These are phyloP conservation scores for Sitta europaea DNA, from an alignment of 2,113 vertebrate species.

Conservation along the genomic window DNA sequence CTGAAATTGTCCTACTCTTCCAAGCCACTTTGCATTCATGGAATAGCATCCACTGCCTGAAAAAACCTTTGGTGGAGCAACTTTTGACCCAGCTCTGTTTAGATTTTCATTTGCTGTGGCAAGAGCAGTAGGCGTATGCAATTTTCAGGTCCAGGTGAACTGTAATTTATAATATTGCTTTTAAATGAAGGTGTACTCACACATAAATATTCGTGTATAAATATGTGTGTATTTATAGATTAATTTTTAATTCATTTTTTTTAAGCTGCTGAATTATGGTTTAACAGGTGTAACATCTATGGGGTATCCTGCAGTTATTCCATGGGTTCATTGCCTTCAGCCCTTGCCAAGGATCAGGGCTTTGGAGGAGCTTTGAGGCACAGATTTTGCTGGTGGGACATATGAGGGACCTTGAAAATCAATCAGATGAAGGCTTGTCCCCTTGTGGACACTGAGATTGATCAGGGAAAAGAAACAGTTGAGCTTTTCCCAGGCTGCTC, in stretches of 20 bases:
- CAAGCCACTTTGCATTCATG: background rate
- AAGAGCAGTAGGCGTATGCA: background rate
- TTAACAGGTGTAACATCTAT: no score
- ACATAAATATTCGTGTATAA: background rate
- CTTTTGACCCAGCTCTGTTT: constrained; percentile 8
- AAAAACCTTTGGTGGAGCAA: background rate
- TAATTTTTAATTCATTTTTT: background rate
- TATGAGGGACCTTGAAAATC: constrained; percentile 50
- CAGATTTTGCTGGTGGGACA: constrained; percentile 34
- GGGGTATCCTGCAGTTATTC: background rate
- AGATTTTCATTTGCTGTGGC: background rate
- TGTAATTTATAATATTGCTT: background rate
- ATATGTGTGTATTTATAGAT: background rate
- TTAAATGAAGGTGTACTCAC: background rate
- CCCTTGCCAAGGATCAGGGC: background rate
- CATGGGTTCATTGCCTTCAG: background rate
- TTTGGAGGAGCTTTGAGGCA: constrained; percentile 49
- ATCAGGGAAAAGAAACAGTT: no score
- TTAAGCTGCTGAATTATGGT: background rate
- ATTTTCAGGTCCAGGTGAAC: background rate
- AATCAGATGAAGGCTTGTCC: background rate
- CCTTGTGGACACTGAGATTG: no score
- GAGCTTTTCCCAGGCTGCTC: no score
- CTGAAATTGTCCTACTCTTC: background rate
- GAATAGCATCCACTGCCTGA: background rate